Evolutionary conservation across 2,113 vertebrate species (phyloP).

Genomic region (Austrofundulus limnaeus): DNA sequence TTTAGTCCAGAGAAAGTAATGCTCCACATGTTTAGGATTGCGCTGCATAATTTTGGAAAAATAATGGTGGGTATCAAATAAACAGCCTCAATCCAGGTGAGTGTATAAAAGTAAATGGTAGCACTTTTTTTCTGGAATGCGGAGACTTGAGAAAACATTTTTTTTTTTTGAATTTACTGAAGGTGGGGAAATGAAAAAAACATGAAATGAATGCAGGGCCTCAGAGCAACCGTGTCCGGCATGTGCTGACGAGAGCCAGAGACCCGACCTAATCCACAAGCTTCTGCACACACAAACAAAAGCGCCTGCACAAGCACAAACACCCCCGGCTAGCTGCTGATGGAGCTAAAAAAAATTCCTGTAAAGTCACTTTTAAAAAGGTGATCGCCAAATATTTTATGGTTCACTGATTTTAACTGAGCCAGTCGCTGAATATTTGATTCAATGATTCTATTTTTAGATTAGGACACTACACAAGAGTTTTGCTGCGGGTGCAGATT

Average conservation of each 20-base stretch:
- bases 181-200: conserved; percentile 79
- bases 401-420: background rate
- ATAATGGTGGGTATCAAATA: conserved; percentile 61
- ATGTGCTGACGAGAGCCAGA: conserved; percentile 76
- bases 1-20: conserved; percentile 24
- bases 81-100: conserved; percentile 67
- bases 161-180: conserved; percentile 63
- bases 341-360: conserved; percentile 24
- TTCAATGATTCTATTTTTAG: background rate
- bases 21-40: conserved; percentile 19
- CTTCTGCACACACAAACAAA: conserved; percentile 48
- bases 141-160: conserved; percentile 72
- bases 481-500: background rate
- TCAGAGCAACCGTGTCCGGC: conserved; percentile 64
- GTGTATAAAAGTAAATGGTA: conserved; percentile 59
- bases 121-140: conserved; percentile 57
- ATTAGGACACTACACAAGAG: too few species aligned
- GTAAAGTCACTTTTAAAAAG: background rate
- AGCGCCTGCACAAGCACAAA: conserved; percentile 49
- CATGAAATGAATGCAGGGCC: conserved; percentile 76
- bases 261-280: conserved; percentile 66
- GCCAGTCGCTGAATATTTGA: background rate
- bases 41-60: conserved; percentile 30
- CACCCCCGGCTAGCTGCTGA: conserved; percentile 31
- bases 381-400: background rate